These are phyloP conservation scores for Aphaenogaster floridana DNA, from an alignment of 1,140 invertebrate species.

Conservation along the genomic window DNA sequence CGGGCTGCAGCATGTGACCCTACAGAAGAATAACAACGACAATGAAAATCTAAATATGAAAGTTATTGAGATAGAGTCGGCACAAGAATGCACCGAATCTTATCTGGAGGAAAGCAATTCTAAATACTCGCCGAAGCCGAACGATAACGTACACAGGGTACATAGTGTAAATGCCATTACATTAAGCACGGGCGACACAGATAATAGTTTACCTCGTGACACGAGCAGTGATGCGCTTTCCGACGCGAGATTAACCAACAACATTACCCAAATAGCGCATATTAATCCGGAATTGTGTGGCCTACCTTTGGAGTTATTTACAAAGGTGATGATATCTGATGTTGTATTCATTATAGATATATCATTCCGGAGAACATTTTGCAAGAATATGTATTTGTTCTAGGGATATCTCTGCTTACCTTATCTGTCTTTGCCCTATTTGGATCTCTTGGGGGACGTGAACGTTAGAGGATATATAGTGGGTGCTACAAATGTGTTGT, in stretches of 20 bases:
- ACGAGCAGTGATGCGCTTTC: conserved; percentile 89
- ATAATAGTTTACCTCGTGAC: conserved; percentile 88
- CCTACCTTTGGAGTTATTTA: conserved; percentile 95
- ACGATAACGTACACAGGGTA: conserved; percentile 82
- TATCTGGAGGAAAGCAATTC: conserved; percentile 69
- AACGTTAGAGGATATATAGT: conserved; percentile 97
- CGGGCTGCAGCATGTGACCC: conserved; percentile 67
- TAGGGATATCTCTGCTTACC: conserved; percentile 97
- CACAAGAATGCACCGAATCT: conserved; percentile 77
- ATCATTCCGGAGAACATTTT: not conserved
- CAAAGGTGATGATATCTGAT: conserved; percentile 88
- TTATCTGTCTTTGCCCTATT: conserved; percentile 97
- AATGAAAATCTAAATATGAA: conserved; percentile 75
- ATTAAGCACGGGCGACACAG: conserved; percentile 83
- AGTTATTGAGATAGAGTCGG: conserved; percentile 76
- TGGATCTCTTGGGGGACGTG: conserved; percentile 96
- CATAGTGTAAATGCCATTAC: conserved; percentile 84
- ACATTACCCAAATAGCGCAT: conserved; percentile 87
- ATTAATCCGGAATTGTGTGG: conserved; percentile 93
- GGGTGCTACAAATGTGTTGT: conserved; percentile 98
- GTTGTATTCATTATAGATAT: not conserved
- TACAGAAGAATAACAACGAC: conserved; percentile 77
- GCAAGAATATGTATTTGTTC: conserved; percentile 59
- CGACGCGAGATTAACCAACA: conserved; percentile 86
- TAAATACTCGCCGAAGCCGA: conserved; percentile 72